Base-by-base conservation (phyloP, 1,140 invertebrate species). In the Trichonephila clavata region DNA sequence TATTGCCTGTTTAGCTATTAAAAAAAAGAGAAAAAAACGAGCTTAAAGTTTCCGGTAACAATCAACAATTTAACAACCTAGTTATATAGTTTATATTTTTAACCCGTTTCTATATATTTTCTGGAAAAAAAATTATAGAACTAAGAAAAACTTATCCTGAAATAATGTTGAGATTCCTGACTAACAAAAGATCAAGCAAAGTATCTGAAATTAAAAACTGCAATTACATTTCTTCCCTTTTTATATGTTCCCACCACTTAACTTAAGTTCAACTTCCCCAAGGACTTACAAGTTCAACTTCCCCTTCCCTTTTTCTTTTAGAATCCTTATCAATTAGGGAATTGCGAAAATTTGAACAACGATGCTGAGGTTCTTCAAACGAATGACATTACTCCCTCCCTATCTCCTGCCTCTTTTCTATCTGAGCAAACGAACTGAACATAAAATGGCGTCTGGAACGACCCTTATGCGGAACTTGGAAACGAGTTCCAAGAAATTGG, bases 371-470 rank as follows among this genome's bases (percentile, higher is more conserved):
- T 68, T 13, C 21, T 68, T 68, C 24, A 27, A 68, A 68, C n/a
- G 21, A 68, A 24, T 68, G 10, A 68, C 3, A n/a, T 10, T 68
- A 65, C 8, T 50, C 50, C 10, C 10, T 13, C 50, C 50, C 21
- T 65, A 0, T 24, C 65, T 13, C 65, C 21, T 13, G 7, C 18
- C 1, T 20, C 10, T 50, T 68, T 87, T 87, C 24, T 63, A 16
- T 87, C 86, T 61, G 32, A n/a, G 10, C 32, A 61, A 87, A 18
- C 60, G 24, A 87, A n/a, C 39, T 57, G 20, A 8, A 63, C 87
- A 59, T 89, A 89, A 89, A 89, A 50, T 77, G 63, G 87, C 63
- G 63, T 43, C 61, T 20, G 39, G n/a, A 68, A 77, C n/a, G 20
- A 77, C 24, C 50, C 39, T 89, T 57, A 81, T 24, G 16, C 2